Evolutionary conservation across 2,113 vertebrate genomes (phyloP), one percentile per base, ranked within the genome.

Genomic region (Fukomys damarensis): DNA sequence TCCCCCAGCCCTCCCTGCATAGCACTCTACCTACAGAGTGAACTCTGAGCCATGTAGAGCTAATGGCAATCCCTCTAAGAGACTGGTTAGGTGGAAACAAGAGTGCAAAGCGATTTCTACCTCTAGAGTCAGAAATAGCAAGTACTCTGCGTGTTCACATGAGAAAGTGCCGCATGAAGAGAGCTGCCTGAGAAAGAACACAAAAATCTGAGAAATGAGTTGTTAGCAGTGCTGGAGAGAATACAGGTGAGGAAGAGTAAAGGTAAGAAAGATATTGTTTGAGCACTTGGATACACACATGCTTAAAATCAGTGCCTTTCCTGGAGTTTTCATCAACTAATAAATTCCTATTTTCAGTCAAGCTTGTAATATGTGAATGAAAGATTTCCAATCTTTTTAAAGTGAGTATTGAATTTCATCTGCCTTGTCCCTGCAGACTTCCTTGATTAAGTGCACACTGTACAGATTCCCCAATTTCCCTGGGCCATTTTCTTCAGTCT

Each of bases 231-330:
- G 3, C 24, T 79, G 2, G 68, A 86, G 43, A 65, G 30, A 83
- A 0, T 58, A 7, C 4, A n/a, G 81, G 2, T 49, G 14, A 65
- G 28, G 74, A 49, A 46, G 61, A 86, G 20, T 72, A 59, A 83
- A 77, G 65, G 90, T 28, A 41, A 91, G 38, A 32, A 82, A 38
- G 20, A 72, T 7, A 10, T 86, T 81, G 22, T 86, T 89, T 86
- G 22, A 77, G 56, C 38, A 77, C 12, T 35, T 93, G 68, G 19
- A 87, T 80, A 0, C n/a, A 58, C 46, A 24, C 28, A 16, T 87
- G 49, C 56, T 88, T 96, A 49, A 88, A 84, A 76, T 49, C 20
- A 93, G 12, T 26, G 90, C 41, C 76, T 43, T 85, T 84, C n/a
- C 12, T 93, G 16, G 17, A 92, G 16, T 87, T 87, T 89, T 79